Evolutionary conservation across 1,140 invertebrate genomes (phyloP).

Genomic region (Cydia splendana): DNA sequence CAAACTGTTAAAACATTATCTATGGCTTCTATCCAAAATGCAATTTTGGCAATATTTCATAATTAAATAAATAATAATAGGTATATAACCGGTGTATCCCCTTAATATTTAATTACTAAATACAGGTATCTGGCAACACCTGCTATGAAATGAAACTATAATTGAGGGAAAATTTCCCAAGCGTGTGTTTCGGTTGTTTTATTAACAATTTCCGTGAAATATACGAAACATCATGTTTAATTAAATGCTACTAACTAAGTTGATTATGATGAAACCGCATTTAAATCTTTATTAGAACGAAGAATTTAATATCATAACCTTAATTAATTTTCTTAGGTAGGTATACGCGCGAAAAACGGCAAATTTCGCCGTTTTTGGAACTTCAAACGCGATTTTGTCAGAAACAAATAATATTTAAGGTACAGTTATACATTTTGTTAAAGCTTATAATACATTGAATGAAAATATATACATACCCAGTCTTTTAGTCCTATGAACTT

Average conservation of each 20-base stretch:
- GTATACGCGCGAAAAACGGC: too few relatives aligned
- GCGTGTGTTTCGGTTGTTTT: neutral
- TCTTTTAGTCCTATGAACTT: too few relatives aligned
- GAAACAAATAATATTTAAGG: too few relatives aligned
- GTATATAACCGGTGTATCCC: neutral
- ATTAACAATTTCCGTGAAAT: neutral
- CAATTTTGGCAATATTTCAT: too few relatives aligned
- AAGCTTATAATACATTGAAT: too few relatives aligned
- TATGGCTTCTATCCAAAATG: too few relatives aligned
- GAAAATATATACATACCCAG: too few relatives aligned
- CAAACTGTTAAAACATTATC: too few relatives aligned
- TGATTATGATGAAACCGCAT: neutral
- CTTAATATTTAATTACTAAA: neutral
- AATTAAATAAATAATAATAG: too few relatives aligned
- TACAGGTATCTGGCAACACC: neutral
- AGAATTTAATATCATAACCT: neutral
- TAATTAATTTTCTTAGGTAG: neutral
- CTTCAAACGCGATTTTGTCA: too few relatives aligned
- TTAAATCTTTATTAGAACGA: neutral
- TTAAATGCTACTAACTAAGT: neutral
- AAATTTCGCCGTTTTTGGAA: too few relatives aligned
- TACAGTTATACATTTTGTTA: too few relatives aligned
- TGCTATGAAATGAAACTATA: slow-evolving; percentile 2
- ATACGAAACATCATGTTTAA: neutral
- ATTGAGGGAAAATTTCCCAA: neutral